Percentiles rank a stretch among this genome's conserved stretches.
Conservation (phyloP, 1,140 invertebrate species). For the Drosophila tropicalis region DNA sequence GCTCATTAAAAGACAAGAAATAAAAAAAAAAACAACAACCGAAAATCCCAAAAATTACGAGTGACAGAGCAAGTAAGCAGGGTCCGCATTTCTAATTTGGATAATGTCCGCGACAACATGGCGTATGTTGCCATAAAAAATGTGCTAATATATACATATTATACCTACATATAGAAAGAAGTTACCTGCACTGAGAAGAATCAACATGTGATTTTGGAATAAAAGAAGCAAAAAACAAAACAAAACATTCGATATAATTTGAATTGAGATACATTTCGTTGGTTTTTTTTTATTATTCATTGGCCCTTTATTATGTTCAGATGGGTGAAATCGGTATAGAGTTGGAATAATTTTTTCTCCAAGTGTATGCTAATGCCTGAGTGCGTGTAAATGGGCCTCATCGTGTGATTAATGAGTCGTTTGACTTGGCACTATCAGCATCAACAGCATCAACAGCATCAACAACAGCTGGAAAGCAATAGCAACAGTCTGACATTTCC, state of each 20-base stretch:
- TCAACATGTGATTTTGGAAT: no score
- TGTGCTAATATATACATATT: slow-evolving; percentile 5
- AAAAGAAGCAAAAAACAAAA: no score
- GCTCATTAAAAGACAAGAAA: slow-evolving; percentile 62
- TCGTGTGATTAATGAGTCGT: slow-evolving; percentile 73
- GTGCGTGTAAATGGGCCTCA: slow-evolving; percentile 45
- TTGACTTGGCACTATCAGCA: slow-evolving; percentile 52
- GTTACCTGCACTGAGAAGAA: background rate
- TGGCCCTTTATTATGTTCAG: background rate
- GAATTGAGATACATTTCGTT: background rate
- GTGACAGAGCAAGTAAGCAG: slow-evolving; percentile 8
- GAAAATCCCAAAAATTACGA: slow-evolving; percentile 1
- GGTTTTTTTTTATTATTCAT: background rate
- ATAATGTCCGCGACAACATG: slow-evolving; percentile 53
- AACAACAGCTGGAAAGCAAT: slow-evolving; percentile 12
- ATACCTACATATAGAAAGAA: background rate
- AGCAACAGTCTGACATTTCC: slow-evolving; percentile 35
- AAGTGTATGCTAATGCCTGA: slow-evolving; percentile 50
- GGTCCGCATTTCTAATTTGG: slow-evolving; percentile 62
- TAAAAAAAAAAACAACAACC: background rate
- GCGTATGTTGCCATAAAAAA: slow-evolving; percentile 35
- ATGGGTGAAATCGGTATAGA: background rate
- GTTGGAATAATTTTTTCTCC: background rate
- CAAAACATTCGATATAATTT: no score
- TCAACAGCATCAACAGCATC: slow-evolving; percentile 22